Conservation (phyloP, 2,888 invertebrate genomes). For the Mesorhabditis sp. region DNA sequence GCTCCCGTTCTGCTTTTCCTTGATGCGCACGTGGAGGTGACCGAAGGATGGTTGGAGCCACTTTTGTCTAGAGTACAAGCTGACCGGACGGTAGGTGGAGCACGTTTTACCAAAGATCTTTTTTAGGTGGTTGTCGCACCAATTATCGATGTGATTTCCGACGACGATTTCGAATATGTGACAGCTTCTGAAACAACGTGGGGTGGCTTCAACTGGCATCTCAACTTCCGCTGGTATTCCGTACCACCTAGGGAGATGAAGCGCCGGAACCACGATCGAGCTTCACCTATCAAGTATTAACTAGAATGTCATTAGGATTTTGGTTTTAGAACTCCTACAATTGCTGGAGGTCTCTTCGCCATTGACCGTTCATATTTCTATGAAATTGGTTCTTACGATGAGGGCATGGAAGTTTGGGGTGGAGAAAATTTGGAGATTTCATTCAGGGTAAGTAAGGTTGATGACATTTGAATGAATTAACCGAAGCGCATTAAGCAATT, state of each 20-base stretch:
- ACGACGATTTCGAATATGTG: constrained; percentile 97
- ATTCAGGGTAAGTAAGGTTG: constrained; percentile 72
- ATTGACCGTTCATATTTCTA: constrained; percentile 96
- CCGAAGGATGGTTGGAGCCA: constrained; percentile 95
- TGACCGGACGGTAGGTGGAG: constrained; percentile 68
- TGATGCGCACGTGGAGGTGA: constrained; percentile 82
- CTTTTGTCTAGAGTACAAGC: constrained; percentile 83
- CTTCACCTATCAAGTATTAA: constrained; percentile 24
- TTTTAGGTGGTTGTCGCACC: constrained; percentile 38
- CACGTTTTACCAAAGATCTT: constrained; percentile 17
- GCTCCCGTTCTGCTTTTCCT: constrained; percentile 92
- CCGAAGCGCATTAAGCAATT: no score
- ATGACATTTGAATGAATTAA: not conserved
- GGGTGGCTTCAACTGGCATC: constrained; percentile 99
- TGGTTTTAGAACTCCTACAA: constrained; percentile 76
- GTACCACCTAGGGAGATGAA: constrained; percentile 95
- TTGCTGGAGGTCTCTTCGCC: constrained; percentile 89
- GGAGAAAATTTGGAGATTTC: constrained; percentile 93
- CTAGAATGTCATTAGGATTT: not conserved
- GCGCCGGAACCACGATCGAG: constrained; percentile 78
- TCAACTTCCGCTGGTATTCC: constrained; percentile 90
- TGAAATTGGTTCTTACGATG: constrained; percentile 93
- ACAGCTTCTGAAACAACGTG: constrained; percentile 98
- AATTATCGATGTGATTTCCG: constrained; percentile 60
- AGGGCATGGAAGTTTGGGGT: constrained; percentile 99